Evolutionary conservation across 2,888 invertebrate species (phyloP), one percentile per base, ranked within the genome.

Genomic region (Agonopterix arenella): DNA sequence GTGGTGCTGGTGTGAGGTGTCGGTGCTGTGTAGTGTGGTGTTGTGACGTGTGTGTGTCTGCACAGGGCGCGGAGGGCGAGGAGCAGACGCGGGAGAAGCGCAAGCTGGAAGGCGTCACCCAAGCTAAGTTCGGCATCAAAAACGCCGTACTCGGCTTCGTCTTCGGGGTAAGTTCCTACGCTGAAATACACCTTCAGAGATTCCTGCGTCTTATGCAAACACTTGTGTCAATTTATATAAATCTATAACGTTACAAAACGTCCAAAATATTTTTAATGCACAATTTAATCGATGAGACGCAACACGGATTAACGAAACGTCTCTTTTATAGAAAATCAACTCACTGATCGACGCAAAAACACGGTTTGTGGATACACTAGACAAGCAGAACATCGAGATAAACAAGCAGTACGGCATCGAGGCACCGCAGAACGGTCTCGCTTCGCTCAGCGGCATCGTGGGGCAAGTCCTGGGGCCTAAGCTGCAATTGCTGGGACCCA

Each of bases 91-190:
- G 89, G 58, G 94, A 94, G 75, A 95, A 95, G 82, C 91, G 94
- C 84, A 94, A 94, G 84, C 90, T 94, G 64, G 94, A 94, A 68
- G 90, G 91, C 48, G 82, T 90, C 60, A 90, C 90, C 57, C 86
- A 90, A 67, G 90, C 90, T 62, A 92, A 91, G 71, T 93, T 93
- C 68, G 95, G 94, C 67, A 92, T 94, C 67, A 94, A 95, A 80
- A 95, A 95, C 80, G 95, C 95, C 47, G 90, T 95, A 58, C 90
- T 96, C 69, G 95, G 95, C 76, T 94, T 95, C 80, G 94, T 95
- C 40, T 96, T 96, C 76, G 94, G 95, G 84, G 95, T 95, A 92
- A 95, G 88, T 85, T 62, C 7, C 40, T 40, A 40, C 40, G 10
- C n/a, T 40, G 40, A 40, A 40, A n/a, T 11, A 9, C 16, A 18